Evolutionary conservation across 2,113 vertebrate species (phyloP).

Genomic region (Beaufortia kweichowensis): DNA sequence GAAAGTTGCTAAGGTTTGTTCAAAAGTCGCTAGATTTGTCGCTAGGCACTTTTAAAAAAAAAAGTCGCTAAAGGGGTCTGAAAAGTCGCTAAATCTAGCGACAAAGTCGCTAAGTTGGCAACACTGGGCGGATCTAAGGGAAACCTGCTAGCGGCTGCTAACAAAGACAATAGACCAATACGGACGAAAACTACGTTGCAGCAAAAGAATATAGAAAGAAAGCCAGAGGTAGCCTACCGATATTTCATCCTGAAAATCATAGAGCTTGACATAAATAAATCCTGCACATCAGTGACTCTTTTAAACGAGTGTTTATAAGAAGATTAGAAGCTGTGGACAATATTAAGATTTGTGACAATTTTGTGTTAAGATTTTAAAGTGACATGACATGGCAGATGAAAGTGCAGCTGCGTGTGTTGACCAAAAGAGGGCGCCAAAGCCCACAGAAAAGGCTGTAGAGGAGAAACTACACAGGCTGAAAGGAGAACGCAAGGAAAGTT

Average conservation of each 20-base stretch:
- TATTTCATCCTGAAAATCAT: not conserved
- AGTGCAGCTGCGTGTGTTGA: not conserved
- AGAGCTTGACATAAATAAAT: not conserved
- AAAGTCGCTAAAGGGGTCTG: too few relatives aligned
- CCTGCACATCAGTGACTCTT: constrained; percentile 6
- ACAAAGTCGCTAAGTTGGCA: too few relatives aligned
- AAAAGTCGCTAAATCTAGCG: too few relatives aligned
- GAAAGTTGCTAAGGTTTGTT: too few relatives aligned
- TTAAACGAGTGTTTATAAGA: constrained; percentile 8
- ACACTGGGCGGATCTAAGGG: too few relatives aligned
- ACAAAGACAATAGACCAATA: too few relatives aligned
- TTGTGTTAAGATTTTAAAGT: constrained; percentile 21
- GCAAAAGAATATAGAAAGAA: too few relatives aligned
- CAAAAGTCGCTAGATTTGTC: too few relatives aligned
- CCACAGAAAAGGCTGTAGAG: constrained; percentile 1
- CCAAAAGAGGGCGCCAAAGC: constrained; percentile 5
- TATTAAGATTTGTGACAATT: not conserved
- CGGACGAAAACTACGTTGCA: too few relatives aligned
- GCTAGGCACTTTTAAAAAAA: too few relatives aligned
- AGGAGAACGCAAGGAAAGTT: not conserved
- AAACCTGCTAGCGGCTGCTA: too few relatives aligned
- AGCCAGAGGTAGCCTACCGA: too few relatives aligned
- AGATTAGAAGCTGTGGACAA: constrained; percentile 9
- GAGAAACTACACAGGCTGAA: constrained; percentile 11
- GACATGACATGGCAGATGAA: not conserved